Evolutionary conservation across 1,140 invertebrate species (phyloP).

Genomic region (Euwallacea fornicatus): DNA sequence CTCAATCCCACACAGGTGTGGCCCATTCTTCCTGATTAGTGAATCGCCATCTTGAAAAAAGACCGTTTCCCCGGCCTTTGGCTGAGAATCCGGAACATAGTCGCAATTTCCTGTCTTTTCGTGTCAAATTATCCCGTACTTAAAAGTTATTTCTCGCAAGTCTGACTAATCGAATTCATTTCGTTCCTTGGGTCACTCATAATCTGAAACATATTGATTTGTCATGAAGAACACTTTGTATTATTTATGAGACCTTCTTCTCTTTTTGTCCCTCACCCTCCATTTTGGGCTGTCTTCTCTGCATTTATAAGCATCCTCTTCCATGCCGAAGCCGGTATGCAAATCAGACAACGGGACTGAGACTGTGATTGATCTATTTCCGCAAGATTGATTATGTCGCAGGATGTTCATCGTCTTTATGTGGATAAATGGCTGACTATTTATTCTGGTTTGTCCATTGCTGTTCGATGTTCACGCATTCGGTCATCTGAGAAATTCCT

Average conservation of each 20-base stretch:
- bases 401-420: slow-evolving; percentile 34
- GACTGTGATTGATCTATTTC: slow-evolving; percentile 55
- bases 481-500: too few species aligned
- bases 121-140: slow-evolving; percentile 43
- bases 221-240: too few species aligned
- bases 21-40: slow-evolving; percentile 52
- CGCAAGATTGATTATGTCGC: slow-evolving; percentile 52
- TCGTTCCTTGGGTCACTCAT: too few species aligned
- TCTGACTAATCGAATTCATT: not conserved
- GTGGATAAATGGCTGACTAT: slow-evolving; percentile 44
- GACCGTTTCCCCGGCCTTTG: slow-evolving; percentile 44
- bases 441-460: slow-evolving; percentile 21
- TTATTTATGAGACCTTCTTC: too few species aligned
- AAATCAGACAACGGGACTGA: slow-evolving; percentile 51
- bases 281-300: slow-evolving; percentile 46
- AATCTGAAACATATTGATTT: too few species aligned
- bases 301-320: slow-evolving; percentile 55
- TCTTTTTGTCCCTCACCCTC: slow-evolving; percentile 3
- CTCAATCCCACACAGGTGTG: slow-evolving; percentile 48
- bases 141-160: not conserved
- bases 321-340: slow-evolving; percentile 49
- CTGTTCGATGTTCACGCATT: too few species aligned
- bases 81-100: slow-evolving; percentile 43
- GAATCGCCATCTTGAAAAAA: slow-evolving; percentile 51
- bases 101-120: slow-evolving; percentile 49